These are phyloP conservation scores for Tragopan temminckii DNA, from an alignment of 2,797 vertebrate species.

Conservation along the genomic window DNA sequence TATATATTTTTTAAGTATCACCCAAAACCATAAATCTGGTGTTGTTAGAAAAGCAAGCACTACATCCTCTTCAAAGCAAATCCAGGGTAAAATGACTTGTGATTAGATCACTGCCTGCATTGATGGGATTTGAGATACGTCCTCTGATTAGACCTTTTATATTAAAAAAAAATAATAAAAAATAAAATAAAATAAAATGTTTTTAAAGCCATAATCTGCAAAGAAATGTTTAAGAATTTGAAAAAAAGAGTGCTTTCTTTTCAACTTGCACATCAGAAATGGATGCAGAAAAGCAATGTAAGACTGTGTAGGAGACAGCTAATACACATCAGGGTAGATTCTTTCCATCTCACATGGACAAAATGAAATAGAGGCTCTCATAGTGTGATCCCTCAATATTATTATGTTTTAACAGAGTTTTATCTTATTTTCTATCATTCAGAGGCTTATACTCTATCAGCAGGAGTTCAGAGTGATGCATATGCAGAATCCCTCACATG, in stretches of 20 bases:
- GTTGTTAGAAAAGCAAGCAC: not conserved
- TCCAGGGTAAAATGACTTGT: not conserved
- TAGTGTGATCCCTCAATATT: not conserved
- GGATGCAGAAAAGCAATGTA: not conserved
- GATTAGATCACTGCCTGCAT: not conserved
- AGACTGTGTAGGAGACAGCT: not conserved
- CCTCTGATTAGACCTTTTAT: not conserved
- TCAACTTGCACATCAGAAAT: not conserved
- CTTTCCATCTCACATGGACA: not conserved
- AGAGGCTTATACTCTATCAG: not conserved
- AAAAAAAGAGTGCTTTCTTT: not conserved
- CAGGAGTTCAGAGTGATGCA: not conserved
- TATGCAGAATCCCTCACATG: not conserved
- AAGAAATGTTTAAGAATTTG: not conserved
- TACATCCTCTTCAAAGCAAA: accelerated
- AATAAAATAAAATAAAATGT: too few relatives aligned
- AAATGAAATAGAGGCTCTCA: not conserved
- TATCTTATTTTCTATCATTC: not conserved
- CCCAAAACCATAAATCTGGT: not conserved
- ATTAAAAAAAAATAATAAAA: not conserved
- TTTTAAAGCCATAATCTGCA: not conserved
- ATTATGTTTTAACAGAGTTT: not conserved
- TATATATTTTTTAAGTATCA: not conserved
- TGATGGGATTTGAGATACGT: not conserved
- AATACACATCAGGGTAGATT: not conserved